Conservation (phyloP, 2,797 vertebrate genomes). For the Propithecus deckenii region DNA sequence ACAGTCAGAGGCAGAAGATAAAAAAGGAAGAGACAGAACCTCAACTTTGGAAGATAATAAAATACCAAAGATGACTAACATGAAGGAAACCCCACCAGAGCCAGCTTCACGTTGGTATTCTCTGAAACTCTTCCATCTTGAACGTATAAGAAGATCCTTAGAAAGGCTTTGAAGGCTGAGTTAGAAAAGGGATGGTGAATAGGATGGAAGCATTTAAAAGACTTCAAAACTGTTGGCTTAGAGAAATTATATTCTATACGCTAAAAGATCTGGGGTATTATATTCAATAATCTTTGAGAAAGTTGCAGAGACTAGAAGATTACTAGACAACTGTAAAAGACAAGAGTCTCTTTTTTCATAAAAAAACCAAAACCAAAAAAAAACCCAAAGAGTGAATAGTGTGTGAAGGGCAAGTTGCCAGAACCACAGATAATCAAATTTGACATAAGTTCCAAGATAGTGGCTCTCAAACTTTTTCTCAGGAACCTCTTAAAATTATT, state of each 20-base stretch:
- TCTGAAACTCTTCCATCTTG: not conserved
- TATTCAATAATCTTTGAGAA: not conserved
- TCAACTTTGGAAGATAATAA: not conserved
- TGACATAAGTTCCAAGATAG: too few species aligned
- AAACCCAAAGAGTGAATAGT: too few species aligned
- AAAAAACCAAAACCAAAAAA: not conserved
- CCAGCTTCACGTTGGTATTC: not conserved
- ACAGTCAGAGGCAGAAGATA: not conserved
- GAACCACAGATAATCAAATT: too few species aligned
- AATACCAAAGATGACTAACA: not conserved
- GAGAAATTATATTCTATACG: not conserved
- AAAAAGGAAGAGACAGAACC: not conserved
- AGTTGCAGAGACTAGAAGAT: not conserved
- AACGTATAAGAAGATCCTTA: not conserved
- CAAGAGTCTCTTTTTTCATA: not conserved
- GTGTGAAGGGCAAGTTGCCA: too few species aligned
- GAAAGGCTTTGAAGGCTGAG: not conserved
- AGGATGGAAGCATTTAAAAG: not conserved
- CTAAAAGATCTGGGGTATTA: not conserved
- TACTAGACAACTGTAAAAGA: not conserved
- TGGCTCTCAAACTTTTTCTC: too few species aligned
- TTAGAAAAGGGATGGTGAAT: not conserved
- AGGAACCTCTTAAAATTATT: too few species aligned
- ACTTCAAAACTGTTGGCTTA: not conserved
- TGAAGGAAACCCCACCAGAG: not conserved